These are phyloP conservation scores for Oplegnathus fasciatus DNA, from an alignment of 2,113 vertebrate species.

Conservation along the genomic window DNA sequence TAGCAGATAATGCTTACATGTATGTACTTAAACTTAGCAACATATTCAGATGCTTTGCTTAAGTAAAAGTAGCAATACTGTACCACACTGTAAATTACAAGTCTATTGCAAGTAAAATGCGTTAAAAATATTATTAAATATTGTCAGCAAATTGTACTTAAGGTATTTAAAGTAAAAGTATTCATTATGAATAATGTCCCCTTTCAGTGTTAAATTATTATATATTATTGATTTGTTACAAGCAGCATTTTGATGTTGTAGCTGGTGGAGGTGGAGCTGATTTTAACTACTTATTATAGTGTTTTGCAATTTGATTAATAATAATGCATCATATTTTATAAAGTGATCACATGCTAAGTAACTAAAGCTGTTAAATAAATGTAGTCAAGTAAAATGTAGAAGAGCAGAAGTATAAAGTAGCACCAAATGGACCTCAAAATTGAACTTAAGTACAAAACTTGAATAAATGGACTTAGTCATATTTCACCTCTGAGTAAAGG, in stretches of 20 bases:
- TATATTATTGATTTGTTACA: background rate
- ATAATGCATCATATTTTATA: background rate
- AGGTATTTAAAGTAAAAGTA: background rate
- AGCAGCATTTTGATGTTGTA: conserved; percentile 1
- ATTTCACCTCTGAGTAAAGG: background rate
- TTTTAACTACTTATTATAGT: background rate
- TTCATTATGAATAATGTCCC: background rate
- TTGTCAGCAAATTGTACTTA: background rate
- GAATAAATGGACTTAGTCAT: conserved; percentile 8
- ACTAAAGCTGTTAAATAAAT: background rate
- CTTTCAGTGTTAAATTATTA: background rate
- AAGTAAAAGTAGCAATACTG: background rate
- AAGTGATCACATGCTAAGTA: no score
- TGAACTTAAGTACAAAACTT: background rate
- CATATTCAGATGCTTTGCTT: background rate
- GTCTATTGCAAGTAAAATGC: background rate
- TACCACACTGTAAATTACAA: background rate
- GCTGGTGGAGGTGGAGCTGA: background rate
- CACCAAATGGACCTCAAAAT: background rate
- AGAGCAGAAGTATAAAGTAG: background rate
- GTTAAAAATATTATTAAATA: background rate
- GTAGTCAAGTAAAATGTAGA: background rate
- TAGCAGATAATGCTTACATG: background rate
- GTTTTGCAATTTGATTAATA: no score
- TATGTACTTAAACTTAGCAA: background rate